Base-by-base conservation (phyloP, 2,888 invertebrate species). In the Drosophila putrida region DNA sequence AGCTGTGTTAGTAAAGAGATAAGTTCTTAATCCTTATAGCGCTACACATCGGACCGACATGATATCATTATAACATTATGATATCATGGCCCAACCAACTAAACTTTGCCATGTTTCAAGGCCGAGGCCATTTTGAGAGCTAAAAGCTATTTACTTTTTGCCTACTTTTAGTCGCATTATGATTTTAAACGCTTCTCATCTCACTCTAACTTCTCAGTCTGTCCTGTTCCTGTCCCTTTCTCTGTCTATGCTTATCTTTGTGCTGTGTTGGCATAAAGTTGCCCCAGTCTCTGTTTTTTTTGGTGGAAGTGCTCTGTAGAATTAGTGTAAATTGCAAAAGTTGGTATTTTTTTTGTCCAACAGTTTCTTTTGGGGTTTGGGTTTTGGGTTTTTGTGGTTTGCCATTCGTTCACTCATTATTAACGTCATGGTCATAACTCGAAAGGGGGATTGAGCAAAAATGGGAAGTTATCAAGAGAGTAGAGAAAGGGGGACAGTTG, bases 261-360 rank as follows among this genome's bases (percentile, higher is more conserved):
- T 59, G 62, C 76, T 66, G 54, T 39, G 71, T 59, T 51, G 11
- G 76, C 75, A 71, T 20, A 63, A 74, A 46, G 53, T 54, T 43
- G 28, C 6, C 13, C 43, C 35, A 9, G 20, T 20, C 20, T 3
- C 20, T 20, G 20, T 20, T 20, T 20, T 11, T n/a, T 13, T 25
- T 13, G 15, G 10, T n/a, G 15, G 11, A 43, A 50, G 20, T 75
- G 64, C 62, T 57, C 50, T 28, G 38, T 60, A 61, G 75, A 78
- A 76, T 76, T 78, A 78, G 78, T 73, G 78, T 69, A 79, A 77
- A 77, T 77, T 79, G 80, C 75, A 38, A 77, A 77, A 77, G 80
- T 75, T 75, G 41, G 27, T 35, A 41, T 69, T 44, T 46, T 55
- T 57, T 49, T n/a, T 28, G n/a, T n/a, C 5, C 8, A 5, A 8